Base-by-base conservation (phyloP, 2,797 vertebrate genomes). In the Rhinoraja longicauda region DNA sequence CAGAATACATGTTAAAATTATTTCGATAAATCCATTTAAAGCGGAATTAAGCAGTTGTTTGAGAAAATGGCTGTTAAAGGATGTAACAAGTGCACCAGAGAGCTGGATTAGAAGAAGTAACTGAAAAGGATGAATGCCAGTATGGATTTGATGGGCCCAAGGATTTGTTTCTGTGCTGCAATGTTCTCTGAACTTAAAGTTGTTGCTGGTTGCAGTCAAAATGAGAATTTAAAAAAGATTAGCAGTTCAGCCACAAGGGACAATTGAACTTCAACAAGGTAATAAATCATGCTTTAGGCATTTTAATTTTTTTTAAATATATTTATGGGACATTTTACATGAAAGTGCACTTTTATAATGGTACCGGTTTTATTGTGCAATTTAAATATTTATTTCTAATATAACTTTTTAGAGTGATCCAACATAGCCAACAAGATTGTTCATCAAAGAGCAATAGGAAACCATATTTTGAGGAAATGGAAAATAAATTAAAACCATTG, bases 311-410 rank as follows among this genome's bases (percentile, higher is more conserved):
- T n/a, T 62, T 88, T 53, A 45, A 39, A 45, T 72, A 24, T 21
- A 21, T 72, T 19, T 72, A 72, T 72, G 70, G 70, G 17, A 32
- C 12, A 64, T 64, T 88, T 36, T 4, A 88, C 84, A 21, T 88
- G 67, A 88, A 36, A 57, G 19, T 64, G 17, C 5, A 29, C 2
- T 88, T 88, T 62, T 36, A 32, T 84, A 9, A 57, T 53, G 57
- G 53, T 84, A 0, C 81, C 5, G 57, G 26, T 62, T 86, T 64
- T 62, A 67, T 64, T 88, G n/a, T n/a, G 13, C 84, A 64, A 32
- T 88, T 62, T 88, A 88, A 88, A 88, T 67, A 32, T 36, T 32
- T 67, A 88, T 64, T 88, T 64, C 84, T 32, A 32, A 90, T 64
- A 15, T 36, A 90, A 67, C 32, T 88, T 64, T 64, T 36, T 32